phyloP scores from a whole-genome alignment of 1,140 invertebrate species.

The Brachionus paranguensis region DNA sequence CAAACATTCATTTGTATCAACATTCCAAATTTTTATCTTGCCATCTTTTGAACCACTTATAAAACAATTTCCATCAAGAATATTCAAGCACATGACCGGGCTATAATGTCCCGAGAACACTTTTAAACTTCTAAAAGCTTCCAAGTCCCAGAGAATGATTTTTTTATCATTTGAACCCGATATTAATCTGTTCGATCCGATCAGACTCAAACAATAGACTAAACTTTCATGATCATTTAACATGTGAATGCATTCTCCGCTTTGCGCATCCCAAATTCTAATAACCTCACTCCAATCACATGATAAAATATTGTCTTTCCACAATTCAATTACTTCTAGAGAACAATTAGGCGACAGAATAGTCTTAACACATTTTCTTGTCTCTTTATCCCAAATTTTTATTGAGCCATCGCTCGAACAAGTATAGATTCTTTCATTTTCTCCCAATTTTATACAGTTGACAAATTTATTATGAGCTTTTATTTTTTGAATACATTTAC shows the following conservation, averaged over 20 bases:
- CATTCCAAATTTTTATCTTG: slow-evolving; percentile 50
- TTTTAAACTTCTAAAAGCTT: background rate
- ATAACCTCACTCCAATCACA: slow-evolving; percentile 10
- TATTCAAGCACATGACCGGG: background rate
- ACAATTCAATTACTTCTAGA: background rate
- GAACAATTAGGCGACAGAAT: background rate
- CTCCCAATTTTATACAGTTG: background rate
- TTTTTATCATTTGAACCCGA: background rate
- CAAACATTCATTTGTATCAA: background rate
- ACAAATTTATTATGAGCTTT: background rate
- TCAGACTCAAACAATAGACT: background rate
- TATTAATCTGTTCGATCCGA: background rate
- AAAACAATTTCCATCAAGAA: slow-evolving; percentile 45
- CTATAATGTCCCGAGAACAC: background rate
- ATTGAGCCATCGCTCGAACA: background rate
- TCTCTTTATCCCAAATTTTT: background rate
- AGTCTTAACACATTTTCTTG: background rate
- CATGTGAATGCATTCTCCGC: background rate
- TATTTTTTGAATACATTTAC: background rate
- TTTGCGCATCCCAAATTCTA: background rate
- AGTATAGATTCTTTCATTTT: background rate
- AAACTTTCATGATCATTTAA: background rate
- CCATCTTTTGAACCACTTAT: slow-evolving; percentile 54
- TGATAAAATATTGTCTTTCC: background rate
- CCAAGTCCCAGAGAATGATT: background rate